phyloP scores from a whole-genome alignment of 2,888 invertebrate species.

The Drosophila nigritarsus region DNA sequence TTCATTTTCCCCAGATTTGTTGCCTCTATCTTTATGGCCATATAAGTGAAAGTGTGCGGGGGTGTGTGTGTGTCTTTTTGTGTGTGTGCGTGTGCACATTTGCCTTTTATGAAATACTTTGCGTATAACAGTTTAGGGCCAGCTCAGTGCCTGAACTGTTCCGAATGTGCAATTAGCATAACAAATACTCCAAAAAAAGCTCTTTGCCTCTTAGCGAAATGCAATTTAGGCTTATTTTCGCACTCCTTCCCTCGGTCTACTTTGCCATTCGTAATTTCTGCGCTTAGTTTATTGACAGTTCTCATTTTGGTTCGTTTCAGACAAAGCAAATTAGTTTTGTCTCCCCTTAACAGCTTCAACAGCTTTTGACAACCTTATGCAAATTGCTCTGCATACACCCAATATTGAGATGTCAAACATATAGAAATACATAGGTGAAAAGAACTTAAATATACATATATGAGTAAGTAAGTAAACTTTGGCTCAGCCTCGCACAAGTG shows the following conservation, averaged over 20 bases:
- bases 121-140: conserved; percentile 38
- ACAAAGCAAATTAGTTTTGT: background rate
- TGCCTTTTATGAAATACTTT: conserved; percentile 57
- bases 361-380: background rate
- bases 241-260: background rate
- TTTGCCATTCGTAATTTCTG: background rate
- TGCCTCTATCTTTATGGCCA: conserved; percentile 50
- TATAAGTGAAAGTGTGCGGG: background rate
- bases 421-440: background rate
- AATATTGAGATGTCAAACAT: background rate
- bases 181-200: conserved; percentile 19
- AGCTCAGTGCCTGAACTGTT: conserved; percentile 30
- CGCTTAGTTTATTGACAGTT: background rate
- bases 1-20: conserved; percentile 50
- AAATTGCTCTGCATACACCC: conserved; percentile 1
- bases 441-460: background rate
- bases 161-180: conserved; percentile 37
- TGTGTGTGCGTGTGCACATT: conserved; percentile 20
- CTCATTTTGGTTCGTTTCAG: conserved; percentile 3
- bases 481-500: background rate
- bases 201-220: background rate
- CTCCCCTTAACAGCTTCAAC: background rate
- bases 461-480: background rate
- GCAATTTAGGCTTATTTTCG: conserved; percentile 5
- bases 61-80: background rate